phyloP scores from a whole-genome alignment of 1,140 invertebrate species.

The Drosophila parvula region DNA sequence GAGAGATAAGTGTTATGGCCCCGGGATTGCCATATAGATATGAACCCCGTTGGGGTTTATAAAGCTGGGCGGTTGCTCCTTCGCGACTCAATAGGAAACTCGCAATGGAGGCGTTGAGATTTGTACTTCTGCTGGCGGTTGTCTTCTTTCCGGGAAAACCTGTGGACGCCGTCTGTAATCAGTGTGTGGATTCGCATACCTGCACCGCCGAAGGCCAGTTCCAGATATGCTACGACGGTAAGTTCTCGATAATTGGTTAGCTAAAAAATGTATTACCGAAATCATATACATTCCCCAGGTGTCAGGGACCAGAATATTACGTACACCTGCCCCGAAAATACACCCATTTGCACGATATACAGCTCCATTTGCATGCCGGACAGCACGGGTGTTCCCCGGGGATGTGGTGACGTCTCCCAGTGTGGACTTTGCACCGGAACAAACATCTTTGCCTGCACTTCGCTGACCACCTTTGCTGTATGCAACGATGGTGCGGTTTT shows the following conservation, averaged over 20 bases:
- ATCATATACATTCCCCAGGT: constrained; percentile 5
- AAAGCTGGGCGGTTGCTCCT: constrained; percentile 39
- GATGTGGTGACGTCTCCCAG: constrained; percentile 54
- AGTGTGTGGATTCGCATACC: constrained; percentile 44
- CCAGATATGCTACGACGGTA: constrained; percentile 60
- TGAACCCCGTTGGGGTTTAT: constrained; percentile 40
- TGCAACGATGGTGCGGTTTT: constrained; percentile 14
- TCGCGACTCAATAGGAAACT: constrained; percentile 40
- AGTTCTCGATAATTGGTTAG: background rate
- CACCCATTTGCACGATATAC: constrained; percentile 51
- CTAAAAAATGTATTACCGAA: background rate
- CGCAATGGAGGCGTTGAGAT: constrained; percentile 50
- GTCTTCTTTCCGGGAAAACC: background rate
- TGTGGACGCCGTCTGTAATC: constrained; percentile 56
- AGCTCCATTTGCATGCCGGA: constrained; percentile 35
- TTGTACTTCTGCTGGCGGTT: constrained; percentile 24
- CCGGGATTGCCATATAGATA: constrained; percentile 58
- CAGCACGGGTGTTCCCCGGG: background rate
- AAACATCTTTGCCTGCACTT: constrained; percentile 58
- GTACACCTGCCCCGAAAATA: constrained; percentile 26
- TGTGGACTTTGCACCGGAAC: constrained; percentile 43
- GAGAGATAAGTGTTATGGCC: constrained; percentile 50
- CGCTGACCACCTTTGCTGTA: constrained; percentile 45
- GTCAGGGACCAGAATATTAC: constrained; percentile 6
- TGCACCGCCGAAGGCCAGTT: constrained; percentile 52